A percentile compares a stretch with the other conserved stretches of the same genome.
Evolutionary conservation across 2,113 vertebrate genomes (phyloP).

Genomic region (Synchiropus splendidus): DNA sequence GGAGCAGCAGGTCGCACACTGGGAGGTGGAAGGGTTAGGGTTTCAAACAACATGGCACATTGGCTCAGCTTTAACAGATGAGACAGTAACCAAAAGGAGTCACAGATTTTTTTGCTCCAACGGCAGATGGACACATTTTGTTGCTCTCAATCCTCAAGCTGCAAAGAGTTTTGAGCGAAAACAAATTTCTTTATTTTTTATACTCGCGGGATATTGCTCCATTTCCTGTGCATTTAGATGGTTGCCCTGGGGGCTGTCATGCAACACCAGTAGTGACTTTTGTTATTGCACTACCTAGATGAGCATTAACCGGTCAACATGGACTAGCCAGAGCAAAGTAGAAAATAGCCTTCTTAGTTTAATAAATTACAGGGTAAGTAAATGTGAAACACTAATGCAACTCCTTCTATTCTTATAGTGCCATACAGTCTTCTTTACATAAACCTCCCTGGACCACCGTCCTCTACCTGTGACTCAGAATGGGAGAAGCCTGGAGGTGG

Average conservation of each 20-base stretch:
- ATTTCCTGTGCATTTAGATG: no score
- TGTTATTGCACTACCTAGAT: no score
- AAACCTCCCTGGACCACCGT: slow-evolving; percentile 12
- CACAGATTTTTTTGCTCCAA: slow-evolving; percentile 33
- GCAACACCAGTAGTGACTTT: no score
- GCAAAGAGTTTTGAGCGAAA: slow-evolving; percentile 21
- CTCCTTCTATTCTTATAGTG: no score
- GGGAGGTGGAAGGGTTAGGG: slow-evolving; percentile 25
- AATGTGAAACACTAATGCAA: no score
- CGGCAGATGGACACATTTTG: slow-evolving; percentile 28
- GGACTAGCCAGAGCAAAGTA: no score
- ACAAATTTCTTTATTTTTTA: slow-evolving; percentile 5
- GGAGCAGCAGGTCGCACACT: slow-evolving; percentile 17
- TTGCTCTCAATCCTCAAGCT: slow-evolving; percentile 13
- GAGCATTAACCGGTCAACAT: no score
- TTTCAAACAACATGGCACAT: slow-evolving; percentile 28
- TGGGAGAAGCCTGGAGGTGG: slow-evolving; percentile 19
- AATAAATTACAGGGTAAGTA: no score
- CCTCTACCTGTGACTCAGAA: slow-evolving; percentile 39
- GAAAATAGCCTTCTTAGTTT: no score
- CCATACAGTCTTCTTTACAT: no score
- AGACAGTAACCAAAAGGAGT: slow-evolving; percentile 10
- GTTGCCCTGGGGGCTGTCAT: no score
- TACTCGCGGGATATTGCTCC: no score
- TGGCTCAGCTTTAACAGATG: neutral